Evolutionary conservation across 2,113 vertebrate genomes (phyloP).

Genomic region (Drymodes brunneopygia): DNA sequence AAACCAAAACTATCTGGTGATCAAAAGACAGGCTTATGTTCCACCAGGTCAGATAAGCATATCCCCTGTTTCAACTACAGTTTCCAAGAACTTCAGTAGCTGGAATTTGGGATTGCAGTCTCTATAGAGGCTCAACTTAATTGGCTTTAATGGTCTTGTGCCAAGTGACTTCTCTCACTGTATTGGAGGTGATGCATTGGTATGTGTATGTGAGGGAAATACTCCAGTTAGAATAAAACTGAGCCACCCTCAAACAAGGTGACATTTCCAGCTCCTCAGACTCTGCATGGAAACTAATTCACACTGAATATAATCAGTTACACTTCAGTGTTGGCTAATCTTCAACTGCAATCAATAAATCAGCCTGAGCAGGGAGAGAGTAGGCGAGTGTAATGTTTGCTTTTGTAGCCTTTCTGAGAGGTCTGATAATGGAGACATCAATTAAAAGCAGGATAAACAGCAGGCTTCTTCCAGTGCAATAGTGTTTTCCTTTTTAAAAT

Average conservation of each 20-base stretch:
- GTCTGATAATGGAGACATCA: conserved; percentile 6
- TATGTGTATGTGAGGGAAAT: neutral
- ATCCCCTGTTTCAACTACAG: neutral
- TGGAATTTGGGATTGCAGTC: neutral
- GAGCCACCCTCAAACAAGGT: neutral
- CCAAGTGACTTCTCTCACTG: neutral
- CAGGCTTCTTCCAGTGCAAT: neutral
- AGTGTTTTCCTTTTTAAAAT: neutral
- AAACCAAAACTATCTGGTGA: neutral
- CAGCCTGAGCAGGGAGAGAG: neutral
- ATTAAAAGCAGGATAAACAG: conserved; percentile 18
- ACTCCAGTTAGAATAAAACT: neutral
- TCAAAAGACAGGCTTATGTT: neutral
- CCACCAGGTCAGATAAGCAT: neutral
- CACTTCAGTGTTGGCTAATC: neutral
- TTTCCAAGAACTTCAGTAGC: neutral
- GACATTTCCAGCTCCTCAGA: neutral
- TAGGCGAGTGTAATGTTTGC: conserved; percentile 5
- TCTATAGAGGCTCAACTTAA: neutral
- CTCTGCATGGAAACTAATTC: neutral
- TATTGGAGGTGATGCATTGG: neutral
- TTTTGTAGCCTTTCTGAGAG: conserved; percentile 9
- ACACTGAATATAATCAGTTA: neutral
- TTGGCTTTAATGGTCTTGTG: neutral
- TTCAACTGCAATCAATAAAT: conserved; percentile 32